Percentiles rank a stretch among this genome's conserved stretches.
Conservation (phyloP, 2,113 vertebrate genomes). For the Cavia aperea region DNA sequence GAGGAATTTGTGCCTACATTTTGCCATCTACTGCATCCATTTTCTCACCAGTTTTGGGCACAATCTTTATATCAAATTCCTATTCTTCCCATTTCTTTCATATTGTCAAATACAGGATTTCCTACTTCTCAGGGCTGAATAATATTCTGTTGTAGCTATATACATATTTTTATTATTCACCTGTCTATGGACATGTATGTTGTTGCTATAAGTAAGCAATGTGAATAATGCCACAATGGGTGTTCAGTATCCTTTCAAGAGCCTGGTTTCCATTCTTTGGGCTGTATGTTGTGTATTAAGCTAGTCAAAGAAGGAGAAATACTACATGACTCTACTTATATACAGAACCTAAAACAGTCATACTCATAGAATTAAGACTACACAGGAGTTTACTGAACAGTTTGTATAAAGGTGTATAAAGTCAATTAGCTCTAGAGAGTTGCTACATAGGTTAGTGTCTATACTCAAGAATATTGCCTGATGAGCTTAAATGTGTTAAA, state of each 20-base stretch:
- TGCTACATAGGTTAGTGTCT: neutral
- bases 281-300: neutral
- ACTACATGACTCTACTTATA: no score
- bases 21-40: neutral
- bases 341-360: neutral
- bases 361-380: neutral
- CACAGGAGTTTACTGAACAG: neutral
- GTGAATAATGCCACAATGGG: neutral
- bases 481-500: neutral
- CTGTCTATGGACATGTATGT: neutral
- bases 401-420: neutral
- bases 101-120: neutral
- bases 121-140: neutral
- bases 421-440: neutral
- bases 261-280: neutral
- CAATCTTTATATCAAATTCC: neutral
- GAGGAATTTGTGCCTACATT: neutral
- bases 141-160: neutral
- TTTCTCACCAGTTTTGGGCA: neutral
- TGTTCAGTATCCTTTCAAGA: neutral
- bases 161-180: neutral
- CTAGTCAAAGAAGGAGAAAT: neutral
- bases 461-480: neutral
- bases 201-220: neutral
- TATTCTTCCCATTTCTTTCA: neutral